Base-by-base conservation (phyloP, 2,797 vertebrate genomes). In the Lutjanus argentimaculatus region DNA sequence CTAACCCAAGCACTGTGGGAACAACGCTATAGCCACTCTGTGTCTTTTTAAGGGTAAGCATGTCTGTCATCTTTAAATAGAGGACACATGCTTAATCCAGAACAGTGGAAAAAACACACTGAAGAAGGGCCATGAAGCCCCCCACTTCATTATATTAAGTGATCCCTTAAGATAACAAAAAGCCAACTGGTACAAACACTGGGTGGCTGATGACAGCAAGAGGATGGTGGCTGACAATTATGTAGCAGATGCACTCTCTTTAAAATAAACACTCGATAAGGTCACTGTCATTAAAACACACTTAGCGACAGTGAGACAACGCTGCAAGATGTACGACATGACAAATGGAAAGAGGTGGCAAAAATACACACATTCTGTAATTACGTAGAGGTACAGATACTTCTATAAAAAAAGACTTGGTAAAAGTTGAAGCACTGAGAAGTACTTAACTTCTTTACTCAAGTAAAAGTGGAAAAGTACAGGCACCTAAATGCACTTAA, bases 251-350 rank as follows among this genome's bases (percentile, higher is more conserved):
- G 53, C 85, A 68, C 85, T 84, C 78, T 76, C 80, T 61, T 61
- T 71, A 76, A 82, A 70, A 80, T 89, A 91, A 93, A 90, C 87
- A 87, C 25, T 15, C 56, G 68, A 70, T 85, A 82, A 92, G 80
- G 52, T 80, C 75, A 84, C 59, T 42, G 61, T 81, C 85, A 88
- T 85, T 92, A 90, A 84, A 89, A 63, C 57, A 71, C 88, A 89
- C 88, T 92, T 73, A 85, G 72, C 63, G 59, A 25, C 0, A 64
- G 77, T 79, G 79, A 76, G 70, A 74, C 62, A 59, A 56, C 25
- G 51, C 59, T 67, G 36, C 3, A 53, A 15, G 36, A 73, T 67
- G 57, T 25, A 43, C 8, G 11, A 40, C 51, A 7, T 67, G 76
- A 80, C 84, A 69, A 58, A 45, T 8, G 1, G 9, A 17, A 2